Base-by-base conservation (phyloP, 2,888 invertebrate genomes). In the Chalcis sispes region DNA sequence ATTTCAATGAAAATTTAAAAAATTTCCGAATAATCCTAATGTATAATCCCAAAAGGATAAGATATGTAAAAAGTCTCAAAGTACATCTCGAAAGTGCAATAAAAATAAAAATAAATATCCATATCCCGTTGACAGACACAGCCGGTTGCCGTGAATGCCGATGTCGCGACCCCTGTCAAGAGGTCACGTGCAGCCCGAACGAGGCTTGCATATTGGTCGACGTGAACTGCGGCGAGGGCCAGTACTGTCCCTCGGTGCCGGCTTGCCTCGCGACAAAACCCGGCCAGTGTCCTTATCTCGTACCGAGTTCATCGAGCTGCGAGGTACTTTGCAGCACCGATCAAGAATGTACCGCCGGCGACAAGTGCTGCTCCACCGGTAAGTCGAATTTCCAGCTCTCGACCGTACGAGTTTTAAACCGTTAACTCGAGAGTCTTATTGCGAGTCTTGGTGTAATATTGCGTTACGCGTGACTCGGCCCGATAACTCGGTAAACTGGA, bases 221-320 rank as follows among this genome's bases (percentile, higher is more conserved):
- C 36, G 88, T 89, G 0, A 88, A 88, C 58, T 89, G 88, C 36
- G 88, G 87, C 0, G 61, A 81, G 1, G 84, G 82, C 1, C 83
- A 84, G 18, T 81, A 84, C n/a, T 89, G 88, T 70, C 88, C 89
- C 0, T 81, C 86, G 0, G 88, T 89, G 2, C 89, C 89, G 1
- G 89, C 86, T 0, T 89, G 89, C 46, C 78, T 88, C 1, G 82
- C 85, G 1, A 82, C 81, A 23, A 87, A 87, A 62, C 81, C 92
- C 0, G 96, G 96, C 0, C 96, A 96, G 82, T 96, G 96, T 84
- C 96, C 96, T 0, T 96, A 94, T 86, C 89, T 96, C 77, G 93
- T 96, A 36, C 95, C 96, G 0, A 90, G 91, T 52, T 89, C 91
- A 0, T 92, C 92, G 2, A 90, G 91, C 62, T 96, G 96, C 84